Evolutionary conservation across 2,113 vertebrate species (phyloP), one percentile per base, ranked within the genome.

Genomic region (Mugil cephalus): DNA sequence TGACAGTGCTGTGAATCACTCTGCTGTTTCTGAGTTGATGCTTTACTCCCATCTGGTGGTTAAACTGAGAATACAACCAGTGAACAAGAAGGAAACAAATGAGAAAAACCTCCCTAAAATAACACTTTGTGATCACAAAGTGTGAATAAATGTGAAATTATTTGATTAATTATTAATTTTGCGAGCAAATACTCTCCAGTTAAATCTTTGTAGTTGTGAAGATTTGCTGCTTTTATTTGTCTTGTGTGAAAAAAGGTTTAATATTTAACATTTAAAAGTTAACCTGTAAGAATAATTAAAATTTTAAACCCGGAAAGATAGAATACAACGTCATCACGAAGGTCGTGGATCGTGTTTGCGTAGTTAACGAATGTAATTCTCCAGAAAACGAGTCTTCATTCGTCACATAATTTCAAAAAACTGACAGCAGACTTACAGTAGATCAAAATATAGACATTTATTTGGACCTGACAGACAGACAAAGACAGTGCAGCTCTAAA

Each of bases 1-100:
- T 13, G 10, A 6, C 51, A 18, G 61, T 10, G 53, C 59, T 43
- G 54, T 46, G 65, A 73, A 42, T 79, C 42, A 42, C 17, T 5
- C 42, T 39, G 54, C 50, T 63, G 56, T 36, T 55, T 42, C 12
- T 21, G 24, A 50, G 7, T 11, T 73, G 67, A 17, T 11, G 19
- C 43, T 51, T 64, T 81, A 86, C 72, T 85, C 68, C 84, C 88
- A 78, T 35, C 87, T 86, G 46, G 80, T 83, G 90, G 77, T 15
- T 15, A 60, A 36, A 74, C 0, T 1, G 2, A 14, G 14, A 58
- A 18, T 17, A 17, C 0, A 14, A 15, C 59, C 56, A 1, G 1
- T 10, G 3, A 10, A 14, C 13, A 52, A 13, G 7, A 47, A 34
- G 56, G 2, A 45, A n/a, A 30, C 24, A 30, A 30, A 30, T 30